Evolutionary conservation across 2,797 vertebrate genomes (phyloP), one percentile per base, ranked within the genome.

Genomic region (Tokudaia tokunoshimensis): DNA sequence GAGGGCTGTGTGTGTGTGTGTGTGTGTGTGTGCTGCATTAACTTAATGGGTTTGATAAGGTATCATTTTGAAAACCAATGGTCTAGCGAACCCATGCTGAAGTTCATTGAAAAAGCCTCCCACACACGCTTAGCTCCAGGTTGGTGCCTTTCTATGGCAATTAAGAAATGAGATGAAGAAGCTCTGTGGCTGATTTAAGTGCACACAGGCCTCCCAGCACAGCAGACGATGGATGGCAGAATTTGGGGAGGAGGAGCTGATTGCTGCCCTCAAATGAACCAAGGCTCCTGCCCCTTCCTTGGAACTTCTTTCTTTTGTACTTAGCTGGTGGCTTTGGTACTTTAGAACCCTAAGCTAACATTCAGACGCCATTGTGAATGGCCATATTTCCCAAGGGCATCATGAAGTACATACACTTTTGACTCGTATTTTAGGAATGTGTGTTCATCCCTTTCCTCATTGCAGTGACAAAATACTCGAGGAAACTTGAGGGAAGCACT

Each of bases 401-500:
- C 47, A 59, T 70, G 50, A 29, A 75, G 75, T 8, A 20, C 19
- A 41, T 70, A 2, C 44, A 37, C 37, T 75, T 93, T 75, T 9
- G 44, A 78, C 65, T 95, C 76, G 0, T 37, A 65, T 93, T 95
- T 96, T 87, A 75, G 72, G 74, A 95, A 86, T 20, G 11, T 26
- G 7, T 34, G n/a, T 89, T 44, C 1, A 1, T n/a, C 17, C 20
- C 37, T 14, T 89, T 78, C 78, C 74, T 78, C 31, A 12, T 11
- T 47, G 57, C 41, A 12, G 2, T 50, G 55, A n/a, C 37, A 61
- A 89, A 89, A 47, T 63, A 44, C 24, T 57, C 29, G 72, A 61
- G 44, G 26, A 22, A 47, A 76, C 55, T 15, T 31, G 14, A 59
- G 10, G 26, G 37, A 75, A 59, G 55, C 15, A 75, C 4, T 59